phyloP scores from a whole-genome alignment of 1,140 invertebrate genomes.

The Aphelinus atriplicis region DNA sequence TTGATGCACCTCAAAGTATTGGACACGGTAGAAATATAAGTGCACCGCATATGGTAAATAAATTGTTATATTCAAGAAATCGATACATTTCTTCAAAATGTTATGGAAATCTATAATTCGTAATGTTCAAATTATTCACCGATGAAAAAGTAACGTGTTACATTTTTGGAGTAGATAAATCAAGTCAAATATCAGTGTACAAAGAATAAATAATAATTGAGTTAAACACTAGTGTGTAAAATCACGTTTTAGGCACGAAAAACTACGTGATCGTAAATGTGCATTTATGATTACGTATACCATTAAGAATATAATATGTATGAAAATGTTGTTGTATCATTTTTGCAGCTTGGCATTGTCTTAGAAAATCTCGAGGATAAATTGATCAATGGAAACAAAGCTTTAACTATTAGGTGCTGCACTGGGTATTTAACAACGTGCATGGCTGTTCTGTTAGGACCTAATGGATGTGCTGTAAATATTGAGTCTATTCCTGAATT shows the following conservation, averaged over 20 bases:
- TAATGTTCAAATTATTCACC: too few relatives aligned
- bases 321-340: neutral
- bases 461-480: slow-evolving; percentile 81
- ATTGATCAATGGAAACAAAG: slow-evolving; percentile 79
- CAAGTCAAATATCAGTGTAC: too few relatives aligned
- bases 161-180: too few relatives aligned
- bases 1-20: slow-evolving; percentile 89
- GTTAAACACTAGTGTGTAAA: too few relatives aligned
- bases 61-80: neutral
- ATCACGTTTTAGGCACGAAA: too few relatives aligned
- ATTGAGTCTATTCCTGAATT: slow-evolving; percentile 94
- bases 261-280: too few relatives aligned
- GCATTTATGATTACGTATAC: too few relatives aligned
- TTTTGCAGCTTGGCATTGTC: slow-evolving; percentile 86
- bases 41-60: slow-evolving; percentile 94
- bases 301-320: too few relatives aligned
- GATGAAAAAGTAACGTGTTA: too few relatives aligned
- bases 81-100: slow-evolving; percentile 17
- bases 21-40: slow-evolving; percentile 94
- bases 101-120: slow-evolving; percentile 23
- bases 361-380: slow-evolving; percentile 89
- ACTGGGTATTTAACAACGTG: slow-evolving; percentile 95
- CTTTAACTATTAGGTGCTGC: slow-evolving; percentile 94
- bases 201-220: too few relatives aligned
- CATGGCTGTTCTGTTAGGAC: slow-evolving; percentile 87